Base-by-base conservation (phyloP, 2,113 vertebrate species). In the Microtus ochrogaster region DNA sequence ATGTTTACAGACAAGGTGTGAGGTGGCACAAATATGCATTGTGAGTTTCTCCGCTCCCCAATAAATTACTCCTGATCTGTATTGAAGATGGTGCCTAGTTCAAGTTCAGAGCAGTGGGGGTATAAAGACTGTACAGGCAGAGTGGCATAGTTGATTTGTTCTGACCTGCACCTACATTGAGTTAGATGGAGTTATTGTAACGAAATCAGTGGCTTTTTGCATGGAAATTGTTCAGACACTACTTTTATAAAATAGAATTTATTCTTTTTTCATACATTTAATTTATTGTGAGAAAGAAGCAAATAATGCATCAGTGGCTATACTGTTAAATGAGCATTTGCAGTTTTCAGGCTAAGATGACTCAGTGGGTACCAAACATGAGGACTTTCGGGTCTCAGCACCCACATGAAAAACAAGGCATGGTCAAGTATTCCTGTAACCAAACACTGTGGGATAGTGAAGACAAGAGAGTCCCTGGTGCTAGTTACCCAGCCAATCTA, bases 111-210 rank as follows among this genome's bases (percentile, higher is more conserved):
- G 36, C 58, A 39, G 5, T 9, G 11, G 61, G 33, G 13, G 24
- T 24, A 3, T 11, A 19, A 73, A 22, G 66, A 30, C 2, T 5
- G 12, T 5, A 30, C 0, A 1, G 5, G 6, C 33, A 33, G 26
- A n/a, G 7, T 0, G 17, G 17, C 30, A n/a, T 36, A 3, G 41
- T 28, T 63, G n/a, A 36, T 14, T 0, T 39, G 41, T 39, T 47
- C 24, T 9, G 33, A 74, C 5, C 7, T 39, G 24, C 12, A 82
- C 17, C 49, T 94, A 39, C 16, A 52, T 26, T 72, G 5, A 52
- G 33, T n/a, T 81, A 58, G 41, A 17, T 73, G 12, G 12, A 11
- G 6, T 26, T 41, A 52, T 22, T 5, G 19, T 65, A 52, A 33
- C 9, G 19, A 65, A 81, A 28, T 79, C 14, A 87, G 5, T 41